Evolutionary conservation across 2,797 vertebrate genomes (phyloP), one percentile per base, ranked within the genome.

Genomic region (Sebastiscus tertius): DNA sequence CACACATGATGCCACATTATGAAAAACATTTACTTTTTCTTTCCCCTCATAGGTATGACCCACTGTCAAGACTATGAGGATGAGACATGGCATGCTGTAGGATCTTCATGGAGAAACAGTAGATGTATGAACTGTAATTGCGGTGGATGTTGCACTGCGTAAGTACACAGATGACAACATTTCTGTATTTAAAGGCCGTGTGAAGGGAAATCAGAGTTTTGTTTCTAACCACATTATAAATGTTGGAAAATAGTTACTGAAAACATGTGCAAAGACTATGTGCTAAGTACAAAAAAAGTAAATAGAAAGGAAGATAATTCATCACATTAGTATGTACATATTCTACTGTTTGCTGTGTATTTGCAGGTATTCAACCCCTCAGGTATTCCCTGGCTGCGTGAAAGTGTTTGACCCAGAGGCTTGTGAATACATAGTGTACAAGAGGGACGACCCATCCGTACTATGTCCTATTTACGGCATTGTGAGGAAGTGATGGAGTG

Each of bases 351-450:
- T 11, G 39, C 8, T 55, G 58, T 61, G 55, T 71, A 1, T 71
- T 39, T 89, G 59, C 90, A 95, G 94, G 46, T 94, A 55, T 81
- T 0, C 0, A 7, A 88, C 12, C 2, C 87, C 89, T 2, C 0
- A 1, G 42, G 3, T 1, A 46, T 46, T 46, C 16, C 42, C 42
- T 46, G 42, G 8, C 42, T 46, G 42, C 6, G 42, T 46, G 42
- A 46, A 46, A 46, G 42, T 46, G 42, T 93, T 95, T 79, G 77
- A 95, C 73, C 0, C 18, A 0, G 0, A 2, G 1, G 8, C 18
- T 7, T 96, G 95, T 74, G 0, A 36, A 79, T 95, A 87, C 81
- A 26, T 62, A 2, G 94, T 95, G 64, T 83, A 90, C 61, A 95
- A 89, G 75, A 91, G 6, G 83, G 4, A 81, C 8, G 4, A 95